Percentiles rank a stretch among this genome's conserved stretches.
Evolutionary conservation across 2,113 vertebrate genomes (phyloP).

Genomic region (Noturus placidus): DNA sequence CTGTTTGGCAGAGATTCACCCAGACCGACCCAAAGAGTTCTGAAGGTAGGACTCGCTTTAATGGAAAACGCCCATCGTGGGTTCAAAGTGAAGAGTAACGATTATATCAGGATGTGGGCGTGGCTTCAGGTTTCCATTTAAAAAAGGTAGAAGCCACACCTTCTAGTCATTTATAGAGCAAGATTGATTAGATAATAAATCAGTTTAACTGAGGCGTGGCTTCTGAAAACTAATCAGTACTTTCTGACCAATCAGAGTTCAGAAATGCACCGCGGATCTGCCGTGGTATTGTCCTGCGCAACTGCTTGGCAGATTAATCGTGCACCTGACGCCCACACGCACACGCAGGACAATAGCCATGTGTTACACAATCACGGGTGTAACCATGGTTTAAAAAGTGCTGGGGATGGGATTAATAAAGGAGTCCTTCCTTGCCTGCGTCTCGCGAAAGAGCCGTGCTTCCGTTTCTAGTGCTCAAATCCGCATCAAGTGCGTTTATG

Average conservation of each 20-base stretch:
- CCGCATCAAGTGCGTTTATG: neutral
- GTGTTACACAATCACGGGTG: neutral
- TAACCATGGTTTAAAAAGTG: neutral
- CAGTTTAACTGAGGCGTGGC: neutral
- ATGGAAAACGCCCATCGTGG: neutral
- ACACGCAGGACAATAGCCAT: neutral
- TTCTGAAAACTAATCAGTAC: too few species aligned
- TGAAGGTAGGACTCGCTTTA: conserved; percentile 76
- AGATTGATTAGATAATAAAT: neutral
- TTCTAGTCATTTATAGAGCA: neutral
- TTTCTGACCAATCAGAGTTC: too few species aligned
- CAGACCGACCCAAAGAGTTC: conserved; percentile 77
- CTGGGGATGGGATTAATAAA: neutral
- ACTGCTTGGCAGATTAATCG: neutral
- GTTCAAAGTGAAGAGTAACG: neutral
- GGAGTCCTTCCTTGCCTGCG: neutral
- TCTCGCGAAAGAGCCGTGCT: neutral
- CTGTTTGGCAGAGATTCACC: conserved; percentile 83
- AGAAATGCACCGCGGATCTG: neutral
- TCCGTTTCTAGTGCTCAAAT: neutral
- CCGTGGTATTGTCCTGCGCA: neutral
- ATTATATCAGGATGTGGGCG: neutral
- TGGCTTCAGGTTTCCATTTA: neutral
- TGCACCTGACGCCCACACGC: neutral
- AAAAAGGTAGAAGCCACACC: neutral